A percentile compares a stretch with the other conserved stretches of the same genome.
Conservation (phyloP, 2,888 invertebrate species). For the Ophion ellenae region DNA sequence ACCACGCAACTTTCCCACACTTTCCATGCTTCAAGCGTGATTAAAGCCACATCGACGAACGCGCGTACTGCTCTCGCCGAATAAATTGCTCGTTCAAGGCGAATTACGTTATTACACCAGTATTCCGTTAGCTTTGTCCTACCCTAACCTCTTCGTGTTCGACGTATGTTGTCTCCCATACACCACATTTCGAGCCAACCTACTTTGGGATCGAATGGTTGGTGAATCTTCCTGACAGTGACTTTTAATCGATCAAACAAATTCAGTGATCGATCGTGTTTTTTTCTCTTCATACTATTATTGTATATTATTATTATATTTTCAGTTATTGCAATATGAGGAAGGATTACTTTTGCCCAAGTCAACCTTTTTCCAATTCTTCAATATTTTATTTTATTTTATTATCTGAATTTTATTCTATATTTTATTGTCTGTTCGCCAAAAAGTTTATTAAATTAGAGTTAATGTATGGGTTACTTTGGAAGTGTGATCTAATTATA, state of each 20-base stretch:
- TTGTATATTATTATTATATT: no score
- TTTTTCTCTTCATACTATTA: no score
- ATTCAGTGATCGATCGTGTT: no score
- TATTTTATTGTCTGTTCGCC: no score
- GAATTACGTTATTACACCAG: conserved; percentile 50
- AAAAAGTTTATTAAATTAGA: no score
- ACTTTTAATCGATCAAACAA: background rate
- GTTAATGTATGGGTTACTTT: no score
- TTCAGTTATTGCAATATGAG: no score
- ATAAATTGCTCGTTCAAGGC: conserved; percentile 57
- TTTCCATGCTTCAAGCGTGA: conserved; percentile 77
- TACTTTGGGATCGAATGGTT: background rate
- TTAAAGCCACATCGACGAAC: conserved; percentile 53
- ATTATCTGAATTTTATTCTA: no score
- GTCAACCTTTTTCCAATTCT: no score
- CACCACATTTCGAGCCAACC: background rate
- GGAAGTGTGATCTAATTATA: no score
- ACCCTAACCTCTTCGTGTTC: conserved; percentile 3
- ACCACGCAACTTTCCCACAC: conserved; percentile 82
- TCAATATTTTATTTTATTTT: no score
- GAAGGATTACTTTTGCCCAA: no score
- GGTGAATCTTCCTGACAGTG: background rate
- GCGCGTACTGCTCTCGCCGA: conserved; percentile 48
- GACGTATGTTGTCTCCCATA: background rate
- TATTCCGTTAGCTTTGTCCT: conserved; percentile 19